Evolutionary conservation across 2,888 invertebrate genomes (phyloP).

Genomic region (Spisula solida): DNA sequence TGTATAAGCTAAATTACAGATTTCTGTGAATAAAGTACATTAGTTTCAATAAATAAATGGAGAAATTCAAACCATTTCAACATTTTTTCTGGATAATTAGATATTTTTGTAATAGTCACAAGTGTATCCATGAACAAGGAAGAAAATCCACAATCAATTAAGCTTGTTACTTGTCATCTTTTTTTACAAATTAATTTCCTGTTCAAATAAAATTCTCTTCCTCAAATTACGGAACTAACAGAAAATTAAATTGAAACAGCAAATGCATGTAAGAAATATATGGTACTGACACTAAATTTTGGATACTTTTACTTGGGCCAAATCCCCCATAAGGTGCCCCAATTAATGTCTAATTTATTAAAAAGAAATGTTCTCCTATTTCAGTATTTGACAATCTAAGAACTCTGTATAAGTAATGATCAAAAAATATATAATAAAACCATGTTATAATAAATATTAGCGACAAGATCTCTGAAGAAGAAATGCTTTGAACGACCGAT

Average conservation of each 20-base stretch:
- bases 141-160: not conserved
- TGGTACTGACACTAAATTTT: not conserved
- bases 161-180: not conserved
- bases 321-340: slow-evolving; percentile 10
- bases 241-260: not conserved
- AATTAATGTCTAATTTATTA: slow-evolving; percentile 21
- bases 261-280: too few relatives aligned
- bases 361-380: not conserved
- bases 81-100: too few relatives aligned
- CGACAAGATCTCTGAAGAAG: not conserved
- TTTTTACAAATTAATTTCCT: not conserved
- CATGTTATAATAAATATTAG: not conserved
- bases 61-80: too few relatives aligned
- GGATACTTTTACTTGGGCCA: not conserved
- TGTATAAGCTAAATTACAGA: too few relatives aligned
- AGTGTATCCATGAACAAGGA: not conserved
- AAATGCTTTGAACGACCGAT: not conserved
- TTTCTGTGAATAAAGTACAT: too few relatives aligned
- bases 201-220: not conserved
- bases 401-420: not conserved
- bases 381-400: not conserved
- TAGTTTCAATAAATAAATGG: too few relatives aligned
- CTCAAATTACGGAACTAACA: not conserved
- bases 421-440: not conserved
- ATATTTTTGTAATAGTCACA: too few relatives aligned